A percentile compares a stretch with the other conserved stretches of the same genome.
These are phyloP conservation scores for Picus viridis DNA, from an alignment of 2,797 vertebrate species.

Conservation along the genomic window DNA sequence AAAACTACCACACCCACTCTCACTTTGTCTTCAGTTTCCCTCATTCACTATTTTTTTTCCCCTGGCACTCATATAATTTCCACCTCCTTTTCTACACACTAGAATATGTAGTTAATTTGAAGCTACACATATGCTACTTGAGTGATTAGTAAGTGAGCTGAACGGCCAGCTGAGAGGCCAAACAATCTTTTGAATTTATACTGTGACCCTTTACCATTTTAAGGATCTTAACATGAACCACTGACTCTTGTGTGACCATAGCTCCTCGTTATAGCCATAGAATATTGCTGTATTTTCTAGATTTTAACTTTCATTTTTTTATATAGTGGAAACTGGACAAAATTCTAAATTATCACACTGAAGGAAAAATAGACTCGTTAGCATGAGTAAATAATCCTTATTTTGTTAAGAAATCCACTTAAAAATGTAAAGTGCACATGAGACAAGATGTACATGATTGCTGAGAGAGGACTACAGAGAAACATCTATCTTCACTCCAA, in stretches of 20 bases:
- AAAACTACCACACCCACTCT: too few relatives aligned
- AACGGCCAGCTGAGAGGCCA: background rate
- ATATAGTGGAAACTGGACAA: background rate
- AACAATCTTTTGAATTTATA: background rate
- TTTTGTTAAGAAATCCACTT: background rate
- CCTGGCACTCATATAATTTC: background rate
- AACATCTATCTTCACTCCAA: background rate
- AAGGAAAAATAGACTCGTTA: background rate
- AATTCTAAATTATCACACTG: background rate
- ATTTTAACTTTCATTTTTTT: background rate
- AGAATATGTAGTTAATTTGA: background rate
- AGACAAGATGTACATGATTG: background rate
- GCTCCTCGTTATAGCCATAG: background rate
- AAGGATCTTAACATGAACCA: background rate
- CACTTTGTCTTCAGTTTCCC: background rate
- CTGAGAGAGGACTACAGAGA: background rate
- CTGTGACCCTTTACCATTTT: background rate
- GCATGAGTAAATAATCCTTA: background rate
- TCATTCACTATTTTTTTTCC: background rate
- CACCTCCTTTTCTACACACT: background rate
- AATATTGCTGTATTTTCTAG: background rate
- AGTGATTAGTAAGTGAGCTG: background rate
- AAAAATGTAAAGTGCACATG: background rate
- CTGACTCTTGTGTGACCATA: fast-evolving
- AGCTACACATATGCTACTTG: background rate